A percentile compares a stretch with the other conserved stretches of the same genome.
Evolutionary conservation across 2,797 vertebrate genomes (phyloP).

Genomic region (Poeciliopsis presidionis): DNA sequence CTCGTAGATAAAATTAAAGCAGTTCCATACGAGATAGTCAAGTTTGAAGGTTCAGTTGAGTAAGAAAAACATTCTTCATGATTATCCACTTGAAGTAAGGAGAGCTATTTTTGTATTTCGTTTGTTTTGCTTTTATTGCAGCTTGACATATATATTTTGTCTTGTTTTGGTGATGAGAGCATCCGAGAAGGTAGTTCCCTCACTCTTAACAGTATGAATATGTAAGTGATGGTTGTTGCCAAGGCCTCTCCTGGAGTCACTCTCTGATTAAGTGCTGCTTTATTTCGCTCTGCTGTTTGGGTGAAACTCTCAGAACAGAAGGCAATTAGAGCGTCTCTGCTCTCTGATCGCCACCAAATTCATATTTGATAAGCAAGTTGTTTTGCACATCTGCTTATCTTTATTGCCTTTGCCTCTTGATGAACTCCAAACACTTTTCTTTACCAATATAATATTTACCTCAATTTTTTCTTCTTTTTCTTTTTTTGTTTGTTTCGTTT

Average conservation of each 20-base stretch:
- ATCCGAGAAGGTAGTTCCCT: neutral
- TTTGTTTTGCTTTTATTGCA: neutral
- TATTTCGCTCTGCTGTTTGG: neutral
- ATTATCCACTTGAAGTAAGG: neutral
- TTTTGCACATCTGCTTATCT: neutral
- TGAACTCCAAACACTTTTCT: neutral
- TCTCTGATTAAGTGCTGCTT: neutral
- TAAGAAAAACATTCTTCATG: neutral
- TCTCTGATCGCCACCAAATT: neutral
- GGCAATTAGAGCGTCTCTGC: neutral
- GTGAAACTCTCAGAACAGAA: neutral
- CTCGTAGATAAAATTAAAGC: neutral
- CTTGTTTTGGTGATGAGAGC: neutral
- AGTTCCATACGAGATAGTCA: neutral
- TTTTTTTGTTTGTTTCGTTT: neutral
- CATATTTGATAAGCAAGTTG: neutral
- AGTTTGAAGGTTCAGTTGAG: neutral
- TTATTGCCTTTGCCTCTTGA: neutral
- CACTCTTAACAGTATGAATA: neutral
- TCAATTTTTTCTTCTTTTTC: no score
- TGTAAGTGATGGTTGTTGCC: neutral
- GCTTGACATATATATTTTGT: neutral
- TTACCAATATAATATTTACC: neutral
- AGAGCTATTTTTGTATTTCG: neutral
- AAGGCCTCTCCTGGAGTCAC: neutral